Conservation (phyloP, 2,113 vertebrate genomes). For the Tragulus kanchil region DNA sequence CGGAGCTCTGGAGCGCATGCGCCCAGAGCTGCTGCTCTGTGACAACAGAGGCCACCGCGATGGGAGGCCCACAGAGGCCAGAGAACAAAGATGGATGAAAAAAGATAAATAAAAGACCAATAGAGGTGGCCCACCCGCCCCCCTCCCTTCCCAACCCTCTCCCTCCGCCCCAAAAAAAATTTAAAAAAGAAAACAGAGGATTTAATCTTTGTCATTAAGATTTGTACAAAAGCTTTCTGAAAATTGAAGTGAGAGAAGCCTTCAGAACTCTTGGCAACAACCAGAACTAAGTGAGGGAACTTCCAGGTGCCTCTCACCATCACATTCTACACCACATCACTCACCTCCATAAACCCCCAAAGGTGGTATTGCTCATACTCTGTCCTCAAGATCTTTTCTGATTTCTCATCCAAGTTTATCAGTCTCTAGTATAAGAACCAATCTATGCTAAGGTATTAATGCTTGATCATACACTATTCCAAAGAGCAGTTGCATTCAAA, state of each 20-base stretch:
- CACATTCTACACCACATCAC: not conserved
- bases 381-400: not conserved
- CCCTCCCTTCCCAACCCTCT: too few species aligned
- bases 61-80: too few species aligned
- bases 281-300: not conserved
- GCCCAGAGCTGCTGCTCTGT: too few species aligned
- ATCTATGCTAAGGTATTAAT: not conserved
- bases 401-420: slow-evolving; percentile 30
- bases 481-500: not conserved
- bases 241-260: not conserved
- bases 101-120: too few species aligned
- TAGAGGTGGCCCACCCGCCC: too few species aligned
- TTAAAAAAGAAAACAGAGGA: not conserved
- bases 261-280: not conserved
- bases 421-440: not conserved
- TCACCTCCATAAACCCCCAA: not conserved
- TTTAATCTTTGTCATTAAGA: not conserved
- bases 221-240: not conserved
- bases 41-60: too few species aligned
- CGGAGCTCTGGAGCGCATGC: too few species aligned
- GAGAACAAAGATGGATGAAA: too few species aligned
- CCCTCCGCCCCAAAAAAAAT: too few species aligned
- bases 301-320: not conserved
- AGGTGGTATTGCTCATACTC: not conserved
- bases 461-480: not conserved